These are phyloP conservation scores for Formica selysi DNA, from an alignment of 1,140 invertebrate species.

Conservation along the genomic window DNA sequence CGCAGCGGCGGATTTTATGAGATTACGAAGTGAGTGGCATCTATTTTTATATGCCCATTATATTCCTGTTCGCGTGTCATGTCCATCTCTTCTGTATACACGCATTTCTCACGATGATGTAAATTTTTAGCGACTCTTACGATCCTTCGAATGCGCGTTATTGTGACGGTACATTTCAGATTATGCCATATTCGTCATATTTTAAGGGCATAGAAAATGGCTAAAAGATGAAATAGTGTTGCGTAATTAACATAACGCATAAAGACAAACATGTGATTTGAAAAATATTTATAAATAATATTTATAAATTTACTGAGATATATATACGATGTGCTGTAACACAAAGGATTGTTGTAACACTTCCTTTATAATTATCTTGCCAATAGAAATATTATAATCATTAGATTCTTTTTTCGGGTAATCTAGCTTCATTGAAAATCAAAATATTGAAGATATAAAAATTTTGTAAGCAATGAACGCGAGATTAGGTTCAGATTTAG, in stretches of 20 bases:
- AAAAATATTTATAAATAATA: neutral
- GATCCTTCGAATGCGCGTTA: neutral
- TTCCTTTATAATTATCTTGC: neutral
- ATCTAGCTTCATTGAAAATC: neutral
- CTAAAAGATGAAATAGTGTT: neutral
- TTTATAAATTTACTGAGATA: neutral
- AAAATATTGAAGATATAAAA: neutral
- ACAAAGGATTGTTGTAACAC: neutral
- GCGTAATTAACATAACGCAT: neutral
- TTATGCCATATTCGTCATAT: neutral
- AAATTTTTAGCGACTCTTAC: neutral
- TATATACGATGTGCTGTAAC: neutral
- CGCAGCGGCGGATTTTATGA: neutral
- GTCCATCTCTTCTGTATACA: neutral
- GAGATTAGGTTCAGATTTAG: slow-evolving; percentile 10
- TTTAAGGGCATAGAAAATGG: neutral
- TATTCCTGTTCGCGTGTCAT: neutral
- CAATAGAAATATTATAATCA: neutral
- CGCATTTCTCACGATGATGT: neutral
- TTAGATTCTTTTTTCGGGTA: neutral
- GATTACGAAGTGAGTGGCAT: neutral
- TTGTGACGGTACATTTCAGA: neutral
- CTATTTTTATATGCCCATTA: slow-evolving; percentile 14
- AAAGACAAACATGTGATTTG: neutral
- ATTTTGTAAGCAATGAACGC: neutral